Evolutionary conservation across 2,797 vertebrate species (phyloP).

Genomic region (Typhlichthys subterraneus): DNA sequence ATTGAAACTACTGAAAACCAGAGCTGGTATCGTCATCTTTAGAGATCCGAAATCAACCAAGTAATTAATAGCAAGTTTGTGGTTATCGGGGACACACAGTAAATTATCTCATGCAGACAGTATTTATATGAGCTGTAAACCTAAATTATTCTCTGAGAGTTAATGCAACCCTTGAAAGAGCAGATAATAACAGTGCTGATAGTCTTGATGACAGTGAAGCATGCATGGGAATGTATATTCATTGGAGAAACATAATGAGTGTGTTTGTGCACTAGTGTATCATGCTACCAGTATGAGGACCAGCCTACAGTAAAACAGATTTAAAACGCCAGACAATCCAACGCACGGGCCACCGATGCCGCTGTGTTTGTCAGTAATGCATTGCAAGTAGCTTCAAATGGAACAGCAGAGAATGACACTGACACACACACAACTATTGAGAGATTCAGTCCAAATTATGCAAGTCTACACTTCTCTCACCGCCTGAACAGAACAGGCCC

Average conservation of each 20-base stretch:
- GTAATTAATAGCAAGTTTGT: background rate
- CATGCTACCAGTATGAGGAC: background rate
- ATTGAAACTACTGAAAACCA: too few species aligned
- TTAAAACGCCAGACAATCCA: background rate
- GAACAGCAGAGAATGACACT: slow-evolving; percentile 4
- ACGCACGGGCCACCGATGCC: background rate
- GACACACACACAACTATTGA: background rate
- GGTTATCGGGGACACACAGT: background rate
- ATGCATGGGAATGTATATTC: background rate
- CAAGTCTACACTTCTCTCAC: slow-evolving; percentile 4
- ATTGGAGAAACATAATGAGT: too few species aligned
- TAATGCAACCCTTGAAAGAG: background rate
- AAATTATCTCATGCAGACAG: background rate
- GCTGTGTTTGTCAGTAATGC: slow-evolving; percentile 23
- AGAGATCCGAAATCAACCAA: too few species aligned
- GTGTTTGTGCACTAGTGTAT: background rate
- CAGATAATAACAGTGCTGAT: too few species aligned
- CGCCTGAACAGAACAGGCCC: slow-evolving; percentile 17
- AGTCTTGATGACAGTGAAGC: background rate
- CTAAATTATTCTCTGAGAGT: background rate
- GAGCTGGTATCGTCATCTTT: too few species aligned
- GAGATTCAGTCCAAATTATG: background rate
- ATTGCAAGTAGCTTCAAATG: slow-evolving; percentile 20
- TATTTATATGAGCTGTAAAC: background rate
- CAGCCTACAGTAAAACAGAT: background rate